Evolutionary conservation across 1,140 invertebrate species (phyloP).

Genomic region (Drosophila parvula): DNA sequence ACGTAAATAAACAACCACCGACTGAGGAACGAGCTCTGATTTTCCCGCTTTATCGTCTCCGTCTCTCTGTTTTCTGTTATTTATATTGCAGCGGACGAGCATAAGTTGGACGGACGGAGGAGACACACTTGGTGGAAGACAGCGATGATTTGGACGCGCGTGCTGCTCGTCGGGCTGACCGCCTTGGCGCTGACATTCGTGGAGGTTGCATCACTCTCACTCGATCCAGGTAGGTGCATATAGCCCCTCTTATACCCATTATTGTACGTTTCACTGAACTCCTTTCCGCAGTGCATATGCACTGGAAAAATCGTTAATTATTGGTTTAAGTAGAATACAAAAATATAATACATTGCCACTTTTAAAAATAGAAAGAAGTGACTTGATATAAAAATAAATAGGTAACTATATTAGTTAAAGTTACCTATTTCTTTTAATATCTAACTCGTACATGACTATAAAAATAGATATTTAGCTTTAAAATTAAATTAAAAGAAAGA

Average conservation of each 20-base stretch:
- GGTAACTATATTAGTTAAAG: too few relatives aligned
- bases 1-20: slow-evolving; percentile 78
- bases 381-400: too few relatives aligned
- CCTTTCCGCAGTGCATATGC: slow-evolving; percentile 2
- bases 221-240: slow-evolving; percentile 77
- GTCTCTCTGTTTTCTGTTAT: slow-evolving; percentile 41
- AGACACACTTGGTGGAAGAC: slow-evolving; percentile 12
- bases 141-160: slow-evolving; percentile 79
- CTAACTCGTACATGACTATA: too few relatives aligned
- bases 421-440: too few relatives aligned
- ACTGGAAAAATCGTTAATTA: neutral
- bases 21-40: slow-evolving; percentile 37
- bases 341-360: too few relatives aligned
- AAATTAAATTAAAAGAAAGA: too few relatives aligned
- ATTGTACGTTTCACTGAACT: neutral
- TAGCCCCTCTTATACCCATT: neutral
- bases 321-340: too few relatives aligned
- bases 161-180: slow-evolving; percentile 71
- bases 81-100: slow-evolving; percentile 72
- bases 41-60: slow-evolving; percentile 40
- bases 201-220: slow-evolving; percentile 80
- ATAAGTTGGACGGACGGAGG: slow-evolving; percentile 38
- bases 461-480: too few relatives aligned
- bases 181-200: slow-evolving; percentile 69
- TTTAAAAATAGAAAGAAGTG: too few relatives aligned